Conservation (phyloP, 2,888 invertebrate genomes). For the Synanthedon formicaeformis region DNA sequence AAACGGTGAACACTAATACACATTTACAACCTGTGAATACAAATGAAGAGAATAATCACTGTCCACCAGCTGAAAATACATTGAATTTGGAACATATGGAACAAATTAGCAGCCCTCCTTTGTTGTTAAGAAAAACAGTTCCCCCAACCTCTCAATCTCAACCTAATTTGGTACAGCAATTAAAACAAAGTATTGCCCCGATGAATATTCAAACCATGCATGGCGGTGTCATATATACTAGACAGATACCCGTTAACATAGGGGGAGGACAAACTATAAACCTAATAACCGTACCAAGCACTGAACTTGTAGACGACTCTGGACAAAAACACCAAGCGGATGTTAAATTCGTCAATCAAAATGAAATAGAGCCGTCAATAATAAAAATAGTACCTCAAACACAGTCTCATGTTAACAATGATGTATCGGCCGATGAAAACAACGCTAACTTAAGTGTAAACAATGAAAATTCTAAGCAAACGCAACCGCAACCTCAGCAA, state of each 20-base stretch:
- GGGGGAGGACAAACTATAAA: slow-evolving; percentile 71
- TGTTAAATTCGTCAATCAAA: slow-evolving; percentile 27
- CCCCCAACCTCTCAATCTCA: slow-evolving; percentile 40
- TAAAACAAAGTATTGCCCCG: slow-evolving; percentile 65
- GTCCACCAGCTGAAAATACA: slow-evolving; percentile 35
- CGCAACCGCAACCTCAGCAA: slow-evolving; percentile 9
- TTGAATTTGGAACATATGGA: slow-evolving; percentile 47
- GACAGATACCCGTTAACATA: slow-evolving; percentile 76
- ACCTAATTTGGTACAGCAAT: slow-evolving; percentile 48
- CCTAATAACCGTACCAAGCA: slow-evolving; percentile 65
- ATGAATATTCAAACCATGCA: slow-evolving; percentile 74
- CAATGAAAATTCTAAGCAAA: slow-evolving; percentile 28
- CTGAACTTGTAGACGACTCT: slow-evolving; percentile 52
- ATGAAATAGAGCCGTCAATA: slow-evolving; percentile 51
- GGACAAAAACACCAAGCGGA: slow-evolving; percentile 46
- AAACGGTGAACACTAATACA: slow-evolving; percentile 12
- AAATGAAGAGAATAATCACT: slow-evolving; percentile 31
- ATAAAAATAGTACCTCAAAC: slow-evolving; percentile 60
- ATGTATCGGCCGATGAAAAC: slow-evolving; percentile 35
- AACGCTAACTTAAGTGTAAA: slow-evolving; percentile 27
- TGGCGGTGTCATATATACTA: slow-evolving; percentile 78
- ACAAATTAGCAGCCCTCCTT: slow-evolving; percentile 48
- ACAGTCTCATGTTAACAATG: slow-evolving; percentile 28
- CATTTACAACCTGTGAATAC: slow-evolving; percentile 17
- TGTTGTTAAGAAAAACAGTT: slow-evolving; percentile 44